Conservation (phyloP, 2,888 invertebrate species). For the Drosophila borborema region DNA sequence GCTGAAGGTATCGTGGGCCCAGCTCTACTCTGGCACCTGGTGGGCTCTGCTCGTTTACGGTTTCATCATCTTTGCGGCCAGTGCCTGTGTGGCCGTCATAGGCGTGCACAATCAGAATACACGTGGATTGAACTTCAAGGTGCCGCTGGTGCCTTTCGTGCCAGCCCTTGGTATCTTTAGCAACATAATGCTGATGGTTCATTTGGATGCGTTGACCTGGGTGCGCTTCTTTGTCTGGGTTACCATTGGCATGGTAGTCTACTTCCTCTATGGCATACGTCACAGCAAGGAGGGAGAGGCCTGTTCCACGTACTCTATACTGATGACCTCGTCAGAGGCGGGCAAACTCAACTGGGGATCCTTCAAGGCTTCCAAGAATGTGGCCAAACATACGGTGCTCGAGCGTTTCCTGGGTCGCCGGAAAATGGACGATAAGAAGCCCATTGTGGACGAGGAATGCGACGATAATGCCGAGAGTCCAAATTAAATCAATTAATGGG, state of each 20-base stretch:
- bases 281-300: constrained; percentile 91
- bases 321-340: constrained; percentile 89
- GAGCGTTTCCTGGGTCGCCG: constrained; percentile 82
- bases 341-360: constrained; percentile 88
- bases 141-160: constrained; percentile 92
- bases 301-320: constrained; percentile 87
- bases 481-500: constrained; percentile 26
- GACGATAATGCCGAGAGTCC: constrained; percentile 69
- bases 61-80: constrained; percentile 88
- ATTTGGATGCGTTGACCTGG: constrained; percentile 93
- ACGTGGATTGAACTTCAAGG: constrained; percentile 90
- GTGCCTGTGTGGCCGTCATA: constrained; percentile 90
- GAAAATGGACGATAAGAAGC: constrained; percentile 79
- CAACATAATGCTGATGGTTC: constrained; percentile 93
- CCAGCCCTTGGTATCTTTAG: constrained; percentile 92
- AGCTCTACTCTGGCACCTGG: constrained; percentile 87
- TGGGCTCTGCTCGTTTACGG: constrained; percentile 89
- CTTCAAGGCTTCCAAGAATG: constrained; percentile 82
- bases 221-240: constrained; percentile 94
- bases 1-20: constrained; percentile 88
- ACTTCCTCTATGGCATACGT: constrained; percentile 94
- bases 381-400: constrained; percentile 74
- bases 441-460: constrained; percentile 79
- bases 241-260: constrained; percentile 92
- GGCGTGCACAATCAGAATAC: constrained; percentile 92